phyloP scores from a whole-genome alignment of 2,113 vertebrate species.

The human (Homo sapiens) region DNA sequence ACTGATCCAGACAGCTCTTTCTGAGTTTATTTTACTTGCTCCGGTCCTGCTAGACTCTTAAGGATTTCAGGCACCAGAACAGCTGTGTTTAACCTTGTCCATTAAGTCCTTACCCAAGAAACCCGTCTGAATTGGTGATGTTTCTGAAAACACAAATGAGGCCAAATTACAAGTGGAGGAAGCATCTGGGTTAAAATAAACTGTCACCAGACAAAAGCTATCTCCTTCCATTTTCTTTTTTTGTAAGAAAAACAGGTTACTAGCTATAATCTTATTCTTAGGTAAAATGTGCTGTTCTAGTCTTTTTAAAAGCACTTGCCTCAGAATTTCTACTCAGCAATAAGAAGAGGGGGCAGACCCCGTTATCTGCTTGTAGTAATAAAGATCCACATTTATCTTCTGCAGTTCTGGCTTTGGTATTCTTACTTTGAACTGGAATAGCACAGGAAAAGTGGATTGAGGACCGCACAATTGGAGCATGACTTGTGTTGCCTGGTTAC shows the following conservation, averaged over 20 bases:
- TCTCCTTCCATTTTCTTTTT: conserved; percentile 70
- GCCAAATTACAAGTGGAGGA: conserved; percentile 82
- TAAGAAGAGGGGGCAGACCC: background rate
- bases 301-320: conserved; percentile 50
- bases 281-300: conserved; percentile 73
- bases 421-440: conserved; percentile 32
- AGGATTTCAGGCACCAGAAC: conserved; percentile 77
- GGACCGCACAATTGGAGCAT: conserved; percentile 35
- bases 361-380: conserved; percentile 9
- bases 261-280: conserved; percentile 79
- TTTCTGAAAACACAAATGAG: conserved; percentile 79
- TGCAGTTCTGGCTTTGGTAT: conserved; percentile 17
- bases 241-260: conserved; percentile 33
- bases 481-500: conserved; percentile 49
- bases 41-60: conserved; percentile 71
- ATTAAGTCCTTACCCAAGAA: conserved; percentile 76
- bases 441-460: background rate
- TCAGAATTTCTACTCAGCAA: conserved; percentile 17
- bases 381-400: conserved; percentile 17
- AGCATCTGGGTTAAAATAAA: conserved; percentile 83
- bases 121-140: conserved; percentile 80
- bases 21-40: conserved; percentile 83
- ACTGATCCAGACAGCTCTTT: conserved; percentile 67
- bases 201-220: conserved; percentile 79
- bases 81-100: conserved; percentile 83